Conservation (phyloP, 2,113 vertebrate genomes). For the Camelus dromedarius region DNA sequence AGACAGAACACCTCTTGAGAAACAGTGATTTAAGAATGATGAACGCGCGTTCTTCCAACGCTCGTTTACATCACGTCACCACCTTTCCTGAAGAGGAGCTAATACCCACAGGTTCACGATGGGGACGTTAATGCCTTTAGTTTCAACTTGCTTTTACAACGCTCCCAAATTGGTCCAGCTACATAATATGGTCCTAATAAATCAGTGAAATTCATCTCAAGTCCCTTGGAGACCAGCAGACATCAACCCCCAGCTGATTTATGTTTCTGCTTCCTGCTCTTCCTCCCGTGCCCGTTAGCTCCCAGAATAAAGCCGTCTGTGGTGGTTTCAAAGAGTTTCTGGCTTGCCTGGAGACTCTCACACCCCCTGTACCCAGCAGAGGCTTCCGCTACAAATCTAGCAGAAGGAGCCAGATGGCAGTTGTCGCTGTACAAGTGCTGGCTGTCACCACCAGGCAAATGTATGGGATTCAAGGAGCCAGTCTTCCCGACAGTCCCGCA, state of each 20-base stretch:
- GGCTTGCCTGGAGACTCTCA: conserved; percentile 9
- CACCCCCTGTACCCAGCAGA: background rate
- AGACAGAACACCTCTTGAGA: background rate
- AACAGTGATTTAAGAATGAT: background rate
- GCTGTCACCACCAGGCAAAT: conserved; percentile 55
- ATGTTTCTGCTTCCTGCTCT: conserved; percentile 11
- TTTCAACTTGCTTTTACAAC: background rate
- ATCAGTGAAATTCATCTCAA: background rate
- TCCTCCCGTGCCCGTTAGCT: background rate
- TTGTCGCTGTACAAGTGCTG: background rate
- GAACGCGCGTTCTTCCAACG: background rate
- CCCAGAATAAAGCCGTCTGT: conserved; percentile 63
- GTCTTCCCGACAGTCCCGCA: background rate
- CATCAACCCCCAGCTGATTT: conserved; percentile 24
- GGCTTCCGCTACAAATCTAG: conserved; percentile 21
- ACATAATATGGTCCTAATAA: background rate
- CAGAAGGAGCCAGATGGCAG: conserved; percentile 63
- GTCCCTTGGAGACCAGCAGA: background rate
- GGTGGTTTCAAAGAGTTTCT: conserved; percentile 46
- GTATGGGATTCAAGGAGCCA: conserved; percentile 11
- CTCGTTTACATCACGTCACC: background rate
- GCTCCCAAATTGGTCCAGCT: background rate
- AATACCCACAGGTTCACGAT: background rate
- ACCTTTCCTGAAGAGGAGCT: background rate
- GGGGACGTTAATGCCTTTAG: background rate